These are phyloP conservation scores for Tragopan temminckii DNA, from an alignment of 2,797 vertebrate genomes.

Conservation along the genomic window DNA sequence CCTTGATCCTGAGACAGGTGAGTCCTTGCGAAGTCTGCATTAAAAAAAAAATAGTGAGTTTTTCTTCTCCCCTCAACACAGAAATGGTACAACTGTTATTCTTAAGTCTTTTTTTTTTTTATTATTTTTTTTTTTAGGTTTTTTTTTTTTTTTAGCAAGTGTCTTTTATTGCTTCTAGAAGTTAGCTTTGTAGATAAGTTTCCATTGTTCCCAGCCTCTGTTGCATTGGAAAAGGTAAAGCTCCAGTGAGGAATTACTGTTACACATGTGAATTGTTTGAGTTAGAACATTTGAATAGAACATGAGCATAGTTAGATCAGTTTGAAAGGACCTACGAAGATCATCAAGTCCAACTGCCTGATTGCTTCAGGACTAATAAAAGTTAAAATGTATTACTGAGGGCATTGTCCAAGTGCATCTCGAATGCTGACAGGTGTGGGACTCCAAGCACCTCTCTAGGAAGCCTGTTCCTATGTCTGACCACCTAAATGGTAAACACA, in stretches of 20 bases:
- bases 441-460: not conserved
- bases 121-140: not conserved
- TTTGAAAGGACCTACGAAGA: not conserved
- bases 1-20: conserved; percentile 92
- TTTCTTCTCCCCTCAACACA: not conserved
- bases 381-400: not conserved
- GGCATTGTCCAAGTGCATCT: not conserved
- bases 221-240: not conserved
- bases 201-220: not conserved
- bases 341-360: not conserved
- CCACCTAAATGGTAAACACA: not conserved
- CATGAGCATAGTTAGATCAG: not conserved
- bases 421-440: not conserved
- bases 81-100: not conserved
- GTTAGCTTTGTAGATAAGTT: not conserved
- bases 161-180: not conserved
- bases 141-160: not conserved
- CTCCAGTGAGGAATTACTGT: not conserved
- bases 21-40: not conserved
- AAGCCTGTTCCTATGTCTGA: not conserved
- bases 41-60: not conserved
- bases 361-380: not conserved
- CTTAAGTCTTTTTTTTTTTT: not conserved
- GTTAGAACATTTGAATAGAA: not conserved
- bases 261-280: not conserved